Percentiles rank a stretch among this genome's conserved stretches.
phyloP scores from a whole-genome alignment of 2,888 invertebrate species.

The Antheraea assamensis region DNA sequence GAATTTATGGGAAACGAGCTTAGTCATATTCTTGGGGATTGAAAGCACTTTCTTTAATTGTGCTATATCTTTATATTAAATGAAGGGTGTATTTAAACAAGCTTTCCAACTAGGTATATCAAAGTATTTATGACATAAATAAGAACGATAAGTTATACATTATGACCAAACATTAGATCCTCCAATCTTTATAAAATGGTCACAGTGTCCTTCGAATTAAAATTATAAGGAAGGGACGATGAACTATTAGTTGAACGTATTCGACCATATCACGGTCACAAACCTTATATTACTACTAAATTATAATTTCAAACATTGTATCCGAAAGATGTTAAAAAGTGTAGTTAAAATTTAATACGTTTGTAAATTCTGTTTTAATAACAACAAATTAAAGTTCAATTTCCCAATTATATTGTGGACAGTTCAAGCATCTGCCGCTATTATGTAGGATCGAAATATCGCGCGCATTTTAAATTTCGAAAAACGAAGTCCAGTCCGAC shows the following conservation, averaged over 20 bases:
- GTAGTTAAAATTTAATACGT: background rate
- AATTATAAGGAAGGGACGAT: background rate
- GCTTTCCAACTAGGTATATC: slow-evolving; percentile 27
- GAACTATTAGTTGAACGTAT: background rate
- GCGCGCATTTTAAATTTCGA: slow-evolving; percentile 76
- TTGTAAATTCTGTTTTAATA: slow-evolving; percentile 7
- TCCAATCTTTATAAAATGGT: background rate
- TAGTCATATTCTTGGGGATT: slow-evolving; percentile 57
- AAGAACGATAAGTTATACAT: background rate
- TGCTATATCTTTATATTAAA: slow-evolving; percentile 49
- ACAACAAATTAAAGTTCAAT: slow-evolving; percentile 15
- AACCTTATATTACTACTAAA: slow-evolving; percentile 67
- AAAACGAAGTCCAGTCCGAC: slow-evolving; percentile 63
- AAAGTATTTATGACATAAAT: background rate
- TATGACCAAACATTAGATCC: background rate
- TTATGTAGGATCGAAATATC: slow-evolving; percentile 59
- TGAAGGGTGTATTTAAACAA: slow-evolving; percentile 53
- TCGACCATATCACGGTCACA: slow-evolving; percentile 49
- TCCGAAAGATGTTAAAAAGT: slow-evolving; percentile 37
- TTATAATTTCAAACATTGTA: slow-evolving; percentile 78
- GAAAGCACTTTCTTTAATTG: slow-evolving; percentile 65
- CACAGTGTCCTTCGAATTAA: background rate
- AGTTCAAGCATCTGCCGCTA: slow-evolving; percentile 71
- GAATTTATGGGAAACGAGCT: slow-evolving; percentile 66
- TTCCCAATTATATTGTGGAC: background rate